Percentiles rank a stretch among this genome's conserved stretches.
phyloP scores from a whole-genome alignment of 2,888 invertebrate genomes.

The Epinotia nisella region DNA sequence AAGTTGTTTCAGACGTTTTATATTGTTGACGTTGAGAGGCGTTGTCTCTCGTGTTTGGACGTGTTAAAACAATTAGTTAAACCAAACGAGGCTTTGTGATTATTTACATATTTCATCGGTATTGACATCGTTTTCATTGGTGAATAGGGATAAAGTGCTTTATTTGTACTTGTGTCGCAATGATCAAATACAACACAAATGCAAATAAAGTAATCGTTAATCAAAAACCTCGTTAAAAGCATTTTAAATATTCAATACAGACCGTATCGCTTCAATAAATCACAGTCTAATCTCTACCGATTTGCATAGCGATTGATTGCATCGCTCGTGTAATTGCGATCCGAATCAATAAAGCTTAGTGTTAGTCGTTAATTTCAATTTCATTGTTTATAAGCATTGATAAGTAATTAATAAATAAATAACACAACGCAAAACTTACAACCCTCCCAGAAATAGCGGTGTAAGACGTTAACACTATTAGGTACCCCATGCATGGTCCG shows the following conservation, averaged over 20 bases:
- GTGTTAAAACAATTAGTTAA: background rate
- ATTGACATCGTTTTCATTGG: background rate
- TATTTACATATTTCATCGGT: background rate
- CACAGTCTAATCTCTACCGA: constrained; percentile 35
- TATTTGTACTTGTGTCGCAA: background rate
- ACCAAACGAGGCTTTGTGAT: background rate
- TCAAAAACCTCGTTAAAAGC: constrained; percentile 37
- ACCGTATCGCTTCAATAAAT: constrained; percentile 36
- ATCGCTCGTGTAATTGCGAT: constrained; percentile 39
- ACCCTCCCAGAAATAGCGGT: too few species aligned
- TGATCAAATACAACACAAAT: constrained; percentile 3
- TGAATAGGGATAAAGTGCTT: background rate
- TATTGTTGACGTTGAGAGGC: background rate
- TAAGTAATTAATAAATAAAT: background rate
- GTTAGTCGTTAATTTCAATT: constrained; percentile 21
- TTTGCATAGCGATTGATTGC: constrained; percentile 44
- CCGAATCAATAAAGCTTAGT: constrained; percentile 40
- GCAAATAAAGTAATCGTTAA: constrained; percentile 15
- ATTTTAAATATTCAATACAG: constrained; percentile 26
- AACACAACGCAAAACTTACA: background rate
- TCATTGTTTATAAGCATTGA: constrained; percentile 11
- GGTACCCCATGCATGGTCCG: too few species aligned
- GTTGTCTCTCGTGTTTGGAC: background rate
- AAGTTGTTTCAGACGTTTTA: background rate
- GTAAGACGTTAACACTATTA: too few species aligned